Conservation (phyloP, 2,797 vertebrate species). For the Odontamblyopus lacepedii region DNA sequence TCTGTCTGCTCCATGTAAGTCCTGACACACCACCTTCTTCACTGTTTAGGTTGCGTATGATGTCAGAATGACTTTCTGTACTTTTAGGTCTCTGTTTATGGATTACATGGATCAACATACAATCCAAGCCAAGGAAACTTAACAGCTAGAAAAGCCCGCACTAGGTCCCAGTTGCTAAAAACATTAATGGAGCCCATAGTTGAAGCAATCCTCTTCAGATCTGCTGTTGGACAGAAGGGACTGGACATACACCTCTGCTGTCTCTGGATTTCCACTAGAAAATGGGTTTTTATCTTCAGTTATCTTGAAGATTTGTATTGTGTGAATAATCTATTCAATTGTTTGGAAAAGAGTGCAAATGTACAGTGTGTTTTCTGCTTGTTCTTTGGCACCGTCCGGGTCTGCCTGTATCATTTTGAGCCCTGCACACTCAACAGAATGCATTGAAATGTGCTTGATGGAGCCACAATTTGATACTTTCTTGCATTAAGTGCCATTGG, state of each 20-base stretch:
- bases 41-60: neutral
- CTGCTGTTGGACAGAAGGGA: neutral
- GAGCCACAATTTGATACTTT: neutral
- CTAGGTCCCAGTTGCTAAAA: slow-evolving; percentile 30
- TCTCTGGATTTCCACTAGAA: slow-evolving; percentile 15
- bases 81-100: slow-evolving; percentile 70
- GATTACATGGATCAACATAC: slow-evolving; percentile 63
- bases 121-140: slow-evolving; percentile 46
- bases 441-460: neutral
- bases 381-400: neutral
- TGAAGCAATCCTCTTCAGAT: slow-evolving; percentile 12
- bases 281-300: slow-evolving; percentile 24
- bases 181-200: slow-evolving; percentile 30
- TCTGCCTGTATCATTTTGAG: neutral
- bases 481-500: slow-evolving; percentile 1
- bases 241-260: neutral
- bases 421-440: neutral
- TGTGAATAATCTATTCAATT: slow-evolving; percentile 7
- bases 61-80: slow-evolving; percentile 22
- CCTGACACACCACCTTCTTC: slow-evolving; percentile 11
- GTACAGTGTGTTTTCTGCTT: slow-evolving; percentile 10
- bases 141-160: slow-evolving; percentile 35
- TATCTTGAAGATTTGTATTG: slow-evolving; percentile 60
- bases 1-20: slow-evolving; percentile 69
- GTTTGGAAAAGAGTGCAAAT: neutral